Evolutionary conservation across 2,888 invertebrate genomes (phyloP), one percentile per base, ranked within the genome.

Genomic region (Alitta virens): DNA sequence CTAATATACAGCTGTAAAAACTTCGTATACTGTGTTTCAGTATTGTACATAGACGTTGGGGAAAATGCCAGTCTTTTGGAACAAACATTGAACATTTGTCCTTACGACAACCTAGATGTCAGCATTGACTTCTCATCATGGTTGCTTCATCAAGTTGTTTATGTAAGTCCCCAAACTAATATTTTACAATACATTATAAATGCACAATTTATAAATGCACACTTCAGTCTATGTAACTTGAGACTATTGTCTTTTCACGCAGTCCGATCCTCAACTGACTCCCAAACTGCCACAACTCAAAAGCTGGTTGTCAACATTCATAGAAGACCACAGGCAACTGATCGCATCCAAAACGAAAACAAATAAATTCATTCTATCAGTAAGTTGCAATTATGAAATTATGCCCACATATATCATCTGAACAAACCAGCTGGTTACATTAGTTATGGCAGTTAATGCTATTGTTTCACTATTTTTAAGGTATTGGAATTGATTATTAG

Each of bases 311-410:
- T 2, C 57, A 7, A 18, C 9, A 26, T 57, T 57, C 50, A 25
- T 57, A 2, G 24, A n/a, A 5, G 24, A 50, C 12, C 42, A 57
- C 50, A 14, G 2, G 2, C 26, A 7, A 18, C 43, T 57, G 57
- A n/a, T 50, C 9, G 49, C 49, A 43, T 46, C 46, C 2, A 1
- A 27, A 23, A 50, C 27, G 5, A 18, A 21, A 12, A 46, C 43
- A 12, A 57, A 57, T 33, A 49, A 18, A 49, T 27, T 57, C 16
- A 57, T 57, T 2, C 26, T 57, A 2, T 57, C 57, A 9, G 57
- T 57, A 57, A 26, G 57, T 57, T n/a, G n/a, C n/a, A n/a, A n/a
- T n/a, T n/a, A n/a, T n/a, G n/a, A n/a, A n/a, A n/a, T n/a, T n/a
- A n/a, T n/a, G n/a, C n/a, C n/a, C n/a, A n/a, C n/a, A n/a, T n/a